Conservation (phyloP, 2,888 invertebrate genomes). For the Pegoplata infirma region DNA sequence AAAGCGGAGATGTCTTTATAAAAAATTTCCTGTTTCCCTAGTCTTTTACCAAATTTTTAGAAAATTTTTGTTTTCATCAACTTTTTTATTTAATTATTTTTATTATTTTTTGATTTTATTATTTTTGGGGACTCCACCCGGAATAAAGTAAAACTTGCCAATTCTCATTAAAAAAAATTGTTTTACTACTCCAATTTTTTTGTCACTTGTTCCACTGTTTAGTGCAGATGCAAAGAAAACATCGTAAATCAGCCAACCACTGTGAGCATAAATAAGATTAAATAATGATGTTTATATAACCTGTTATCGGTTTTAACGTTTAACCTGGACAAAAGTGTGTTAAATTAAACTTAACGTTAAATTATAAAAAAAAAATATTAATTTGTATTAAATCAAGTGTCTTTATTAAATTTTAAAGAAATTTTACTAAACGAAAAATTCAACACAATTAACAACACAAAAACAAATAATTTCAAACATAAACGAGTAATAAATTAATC, state of each 20-base stretch:
- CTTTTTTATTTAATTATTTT: no score
- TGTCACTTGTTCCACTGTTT: conserved; percentile 37
- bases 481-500: neutral
- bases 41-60: no score
- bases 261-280: conserved; percentile 28
- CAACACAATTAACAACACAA: neutral
- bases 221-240: conserved; percentile 15
- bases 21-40: no score
- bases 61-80: no score
- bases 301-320: conserved; percentile 44
- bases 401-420: conserved; percentile 16
- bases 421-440: neutral
- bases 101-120: no score
- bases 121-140: no score
- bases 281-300: conserved; percentile 32
- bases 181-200: no score
- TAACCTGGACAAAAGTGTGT: conserved; percentile 10
- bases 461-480: no score
- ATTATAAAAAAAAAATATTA: conserved; percentile 24
- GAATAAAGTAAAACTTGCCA: no score
- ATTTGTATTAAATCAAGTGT: conserved; percentile 38
- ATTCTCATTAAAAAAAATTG: no score
- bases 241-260: neutral
- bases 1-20: no score
- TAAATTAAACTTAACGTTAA: conserved; percentile 37